These are phyloP conservation scores for Hyperoplus lanceolatus DNA, from an alignment of 2,797 vertebrate species.

Conservation along the genomic window DNA sequence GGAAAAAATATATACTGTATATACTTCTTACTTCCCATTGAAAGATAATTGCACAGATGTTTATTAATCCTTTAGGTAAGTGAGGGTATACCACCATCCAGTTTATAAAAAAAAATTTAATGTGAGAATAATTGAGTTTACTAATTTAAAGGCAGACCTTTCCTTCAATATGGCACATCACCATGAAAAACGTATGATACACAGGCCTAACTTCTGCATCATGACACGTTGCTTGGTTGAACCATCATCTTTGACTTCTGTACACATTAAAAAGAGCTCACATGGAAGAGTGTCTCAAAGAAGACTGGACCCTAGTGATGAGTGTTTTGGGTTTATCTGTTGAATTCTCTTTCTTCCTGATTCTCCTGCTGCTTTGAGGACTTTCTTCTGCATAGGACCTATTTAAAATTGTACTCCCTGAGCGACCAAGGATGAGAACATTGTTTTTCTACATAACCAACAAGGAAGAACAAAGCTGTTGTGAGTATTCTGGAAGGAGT, in stretches of 20 bases:
- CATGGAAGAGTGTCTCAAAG: background rate
- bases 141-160: background rate
- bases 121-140: background rate
- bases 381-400: conserved; percentile 48
- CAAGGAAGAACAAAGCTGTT: conserved; percentile 11
- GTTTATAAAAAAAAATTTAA: background rate
- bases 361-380: conserved; percentile 59
- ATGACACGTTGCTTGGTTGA: background rate
- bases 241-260: background rate
- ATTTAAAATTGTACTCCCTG: conserved; percentile 74
- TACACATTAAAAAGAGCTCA: conserved; percentile 6
- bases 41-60: background rate
- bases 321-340: conserved; percentile 47
- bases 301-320: conserved; percentile 13
- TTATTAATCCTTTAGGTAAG: background rate
- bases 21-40: background rate
- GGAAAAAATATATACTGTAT: background rate
- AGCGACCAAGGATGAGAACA: background rate
- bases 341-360: conserved; percentile 23
- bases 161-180: background rate
- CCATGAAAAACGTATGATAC: background rate
- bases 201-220: background rate
- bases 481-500: conserved; percentile 18
- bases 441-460: conserved; percentile 15
- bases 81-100: background rate